These are phyloP conservation scores for Crotalus helleri DNA, from an alignment of 2,113 vertebrate genomes.

Conservation along the genomic window DNA sequence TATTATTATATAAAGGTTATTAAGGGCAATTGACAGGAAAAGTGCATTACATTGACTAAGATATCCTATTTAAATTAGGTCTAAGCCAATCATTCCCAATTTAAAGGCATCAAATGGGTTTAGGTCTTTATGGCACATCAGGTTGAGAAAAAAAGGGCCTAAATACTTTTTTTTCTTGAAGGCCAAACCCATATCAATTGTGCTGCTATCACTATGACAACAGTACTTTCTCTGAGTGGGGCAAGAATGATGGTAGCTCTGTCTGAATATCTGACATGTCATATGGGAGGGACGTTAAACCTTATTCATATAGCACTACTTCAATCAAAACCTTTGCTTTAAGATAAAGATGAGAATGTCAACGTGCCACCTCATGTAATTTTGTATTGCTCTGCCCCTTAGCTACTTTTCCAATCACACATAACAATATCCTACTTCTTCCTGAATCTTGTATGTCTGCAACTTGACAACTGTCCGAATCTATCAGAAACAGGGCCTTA, in stretches of 20 bases:
- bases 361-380: background rate
- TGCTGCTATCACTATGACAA: constrained; percentile 11
- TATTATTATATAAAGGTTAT: background rate
- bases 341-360: background rate
- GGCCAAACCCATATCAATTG: background rate
- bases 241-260: background rate
- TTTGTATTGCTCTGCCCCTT: background rate
- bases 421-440: background rate
- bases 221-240: background rate
- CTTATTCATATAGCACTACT: background rate
- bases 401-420: background rate
- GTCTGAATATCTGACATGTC: background rate
- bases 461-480: background rate
- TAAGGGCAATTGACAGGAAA: background rate
- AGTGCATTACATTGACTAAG: background rate
- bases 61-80: background rate
- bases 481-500: background rate
- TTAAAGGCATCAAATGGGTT: background rate
- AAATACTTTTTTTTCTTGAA: background rate
- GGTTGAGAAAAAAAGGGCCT: background rate
- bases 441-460: background rate
- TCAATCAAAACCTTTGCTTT: background rate
- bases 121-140: background rate
- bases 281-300: background rate
- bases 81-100: background rate